Percentiles rank a stretch among this genome's conserved stretches.
Evolutionary conservation across 1,140 invertebrate genomes (phyloP).

Genomic region (Atta cephalotes): DNA sequence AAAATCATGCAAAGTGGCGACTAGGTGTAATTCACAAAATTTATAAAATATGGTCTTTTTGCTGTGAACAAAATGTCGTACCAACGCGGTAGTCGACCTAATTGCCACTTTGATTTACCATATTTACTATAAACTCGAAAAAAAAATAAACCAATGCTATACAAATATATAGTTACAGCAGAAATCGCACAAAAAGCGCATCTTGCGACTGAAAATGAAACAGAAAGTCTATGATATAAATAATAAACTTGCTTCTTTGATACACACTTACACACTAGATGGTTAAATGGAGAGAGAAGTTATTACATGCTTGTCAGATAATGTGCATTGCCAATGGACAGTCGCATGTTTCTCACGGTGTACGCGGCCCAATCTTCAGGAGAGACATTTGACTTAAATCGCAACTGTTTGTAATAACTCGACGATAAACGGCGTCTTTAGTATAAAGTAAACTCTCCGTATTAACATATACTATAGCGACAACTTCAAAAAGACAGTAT

Average conservation of each 20-base stretch:
- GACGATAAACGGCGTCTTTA: conserved; percentile 41
- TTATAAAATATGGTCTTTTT: conserved; percentile 59
- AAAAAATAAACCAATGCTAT: conserved; percentile 29
- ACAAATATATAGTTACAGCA: conserved; percentile 47
- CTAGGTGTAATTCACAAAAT: conserved; percentile 52
- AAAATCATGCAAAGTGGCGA: conserved; percentile 62
- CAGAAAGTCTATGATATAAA: conserved; percentile 35
- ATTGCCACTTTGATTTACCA: conserved; percentile 54
- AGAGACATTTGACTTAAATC: conserved; percentile 34
- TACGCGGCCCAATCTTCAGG: conserved; percentile 6
- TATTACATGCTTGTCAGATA: conserved; percentile 22
- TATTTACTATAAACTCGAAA: conserved; percentile 39
- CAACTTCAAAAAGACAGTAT: conserved; percentile 72
- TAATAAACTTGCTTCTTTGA: conserved; percentile 55
- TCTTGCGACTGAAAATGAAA: conserved; percentile 34
- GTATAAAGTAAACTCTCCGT: conserved; percentile 39
- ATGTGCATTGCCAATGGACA: conserved; percentile 6
- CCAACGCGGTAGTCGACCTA: conserved; percentile 56
- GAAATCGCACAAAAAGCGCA: conserved; percentile 39
- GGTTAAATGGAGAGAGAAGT: conserved; percentile 30
- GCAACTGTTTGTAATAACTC: conserved; percentile 23
- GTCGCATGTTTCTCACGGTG: not conserved
- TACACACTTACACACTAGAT: conserved; percentile 46
- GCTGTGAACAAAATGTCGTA: conserved; percentile 55
- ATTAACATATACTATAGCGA: conserved; percentile 52